Evolutionary conservation across 2,113 vertebrate genomes (phyloP).

Genomic region (Pithys albifrons): DNA sequence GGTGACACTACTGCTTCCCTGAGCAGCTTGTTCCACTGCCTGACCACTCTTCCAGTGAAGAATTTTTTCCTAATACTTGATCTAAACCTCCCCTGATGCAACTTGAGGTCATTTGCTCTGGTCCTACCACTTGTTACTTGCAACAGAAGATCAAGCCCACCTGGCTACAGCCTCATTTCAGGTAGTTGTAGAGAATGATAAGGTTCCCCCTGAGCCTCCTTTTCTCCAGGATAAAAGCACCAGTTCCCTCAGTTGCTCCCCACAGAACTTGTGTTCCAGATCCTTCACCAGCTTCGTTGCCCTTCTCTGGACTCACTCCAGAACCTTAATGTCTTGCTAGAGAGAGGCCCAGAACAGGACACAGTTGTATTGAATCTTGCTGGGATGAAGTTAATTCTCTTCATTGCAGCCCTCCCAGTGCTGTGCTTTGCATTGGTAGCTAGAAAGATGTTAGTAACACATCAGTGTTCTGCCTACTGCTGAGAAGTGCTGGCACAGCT

Average conservation of each 20-base stretch:
- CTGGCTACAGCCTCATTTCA: neutral
- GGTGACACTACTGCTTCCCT: neutral
- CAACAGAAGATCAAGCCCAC: too few relatives aligned
- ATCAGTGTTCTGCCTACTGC: neutral
- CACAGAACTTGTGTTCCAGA: neutral
- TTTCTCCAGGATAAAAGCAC: neutral
- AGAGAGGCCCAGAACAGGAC: neutral
- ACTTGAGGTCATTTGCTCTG: neutral
- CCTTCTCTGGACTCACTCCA: neutral
- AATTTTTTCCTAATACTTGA: neutral
- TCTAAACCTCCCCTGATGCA: neutral
- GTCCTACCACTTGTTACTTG: neutral
- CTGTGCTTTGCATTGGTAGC: neutral
- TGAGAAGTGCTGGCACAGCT: neutral
- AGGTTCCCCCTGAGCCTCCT: neutral
- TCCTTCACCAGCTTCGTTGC: neutral
- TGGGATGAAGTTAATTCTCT: neutral
- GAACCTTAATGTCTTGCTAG: neutral
- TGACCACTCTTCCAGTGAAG: neutral
- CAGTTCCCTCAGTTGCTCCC: neutral
- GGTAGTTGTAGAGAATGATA: neutral
- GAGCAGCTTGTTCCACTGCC: neutral
- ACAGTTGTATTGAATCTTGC: neutral
- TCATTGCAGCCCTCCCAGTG: too few relatives aligned
- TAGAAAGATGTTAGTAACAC: neutral